Percentiles rank a stretch among this genome's conserved stretches.
phyloP scores from a whole-genome alignment of 2,888 invertebrate species.

The Arge pagana region DNA sequence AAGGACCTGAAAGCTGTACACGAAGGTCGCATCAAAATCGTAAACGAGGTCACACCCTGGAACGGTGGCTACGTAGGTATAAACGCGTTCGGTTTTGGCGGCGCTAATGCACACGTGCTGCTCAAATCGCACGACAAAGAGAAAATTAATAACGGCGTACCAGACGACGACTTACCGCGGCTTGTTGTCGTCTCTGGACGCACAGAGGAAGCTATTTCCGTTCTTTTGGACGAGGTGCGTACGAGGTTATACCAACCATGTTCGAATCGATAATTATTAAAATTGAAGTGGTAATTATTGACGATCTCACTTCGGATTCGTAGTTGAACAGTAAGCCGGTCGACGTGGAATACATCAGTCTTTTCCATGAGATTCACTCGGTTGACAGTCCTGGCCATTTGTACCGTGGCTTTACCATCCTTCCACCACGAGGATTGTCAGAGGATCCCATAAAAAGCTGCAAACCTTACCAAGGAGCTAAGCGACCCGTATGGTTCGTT shows the following conservation, averaged over 20 bases:
- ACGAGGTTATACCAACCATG: conserved; percentile 58
- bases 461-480: conserved; percentile 40
- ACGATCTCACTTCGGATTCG: too few relatives aligned
- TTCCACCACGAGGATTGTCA: conserved; percentile 44
- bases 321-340: conserved; percentile 63
- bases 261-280: neutral
- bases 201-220: conserved; percentile 72
- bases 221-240: conserved; percentile 66
- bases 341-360: conserved; percentile 65
- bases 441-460: neutral
- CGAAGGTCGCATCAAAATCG: conserved; percentile 64
- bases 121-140: conserved; percentile 55
- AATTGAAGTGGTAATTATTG: too few relatives aligned
- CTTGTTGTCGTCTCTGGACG: conserved; percentile 67
- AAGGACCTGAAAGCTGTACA: conserved; percentile 63
- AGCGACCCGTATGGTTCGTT: conserved; percentile 69
- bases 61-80: conserved; percentile 64
- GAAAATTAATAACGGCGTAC: conserved; percentile 47
- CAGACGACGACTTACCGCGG: conserved; percentile 54
- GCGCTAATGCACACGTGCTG: conserved; percentile 63
- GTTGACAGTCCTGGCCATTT: conserved; percentile 65
- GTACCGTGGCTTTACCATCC: conserved; percentile 74
- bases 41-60: conserved; percentile 60
- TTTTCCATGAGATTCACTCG: conserved; percentile 65
- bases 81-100: conserved; percentile 72